Conservation (phyloP, 2,888 invertebrate species). For the Neoscelio sp. region DNA sequence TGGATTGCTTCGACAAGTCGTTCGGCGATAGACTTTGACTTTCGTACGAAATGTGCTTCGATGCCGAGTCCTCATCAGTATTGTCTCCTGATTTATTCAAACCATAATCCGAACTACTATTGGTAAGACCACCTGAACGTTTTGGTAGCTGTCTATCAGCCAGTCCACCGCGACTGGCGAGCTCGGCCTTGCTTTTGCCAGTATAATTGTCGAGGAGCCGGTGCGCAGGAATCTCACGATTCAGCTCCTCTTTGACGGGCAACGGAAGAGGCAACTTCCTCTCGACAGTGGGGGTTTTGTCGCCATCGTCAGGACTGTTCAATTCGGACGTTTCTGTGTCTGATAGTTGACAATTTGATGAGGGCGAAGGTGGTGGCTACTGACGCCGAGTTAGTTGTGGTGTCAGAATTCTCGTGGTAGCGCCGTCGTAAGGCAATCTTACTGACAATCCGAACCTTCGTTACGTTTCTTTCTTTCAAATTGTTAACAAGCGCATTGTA, state of each 20-base stretch:
- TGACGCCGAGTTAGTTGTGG: constrained; percentile 90
- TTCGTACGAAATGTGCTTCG: constrained; percentile 78
- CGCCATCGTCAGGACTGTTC: constrained; percentile 90
- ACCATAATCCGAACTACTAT: constrained; percentile 90
- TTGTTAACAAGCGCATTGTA: constrained; percentile 93
- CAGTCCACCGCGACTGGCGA: constrained; percentile 91
- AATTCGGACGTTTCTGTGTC: constrained; percentile 94
- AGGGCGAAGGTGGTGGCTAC: constrained; percentile 87
- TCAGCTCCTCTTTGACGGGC: constrained; percentile 87
- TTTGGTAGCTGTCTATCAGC: constrained; percentile 89
- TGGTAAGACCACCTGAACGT: constrained; percentile 84
- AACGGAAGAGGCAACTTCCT: constrained; percentile 85
- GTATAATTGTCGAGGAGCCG: constrained; percentile 94
- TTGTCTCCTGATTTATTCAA: constrained; percentile 89
- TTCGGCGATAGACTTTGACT: constrained; percentile 79
- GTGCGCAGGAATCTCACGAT: constrained; percentile 94
- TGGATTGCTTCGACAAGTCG: constrained; percentile 82
- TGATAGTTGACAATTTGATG: constrained; percentile 84
- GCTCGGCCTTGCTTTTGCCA: constrained; percentile 92
- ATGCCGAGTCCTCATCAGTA: constrained; percentile 85
- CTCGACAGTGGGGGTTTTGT: constrained; percentile 90
- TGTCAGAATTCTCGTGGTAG: constrained; percentile 89
- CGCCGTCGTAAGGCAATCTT: constrained; percentile 91
- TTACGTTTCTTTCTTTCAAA: constrained; percentile 96
- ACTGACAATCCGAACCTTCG: constrained; percentile 94